Conservation (phyloP, 1,140 invertebrate genomes). For the Temnothorax nylanderi region DNA sequence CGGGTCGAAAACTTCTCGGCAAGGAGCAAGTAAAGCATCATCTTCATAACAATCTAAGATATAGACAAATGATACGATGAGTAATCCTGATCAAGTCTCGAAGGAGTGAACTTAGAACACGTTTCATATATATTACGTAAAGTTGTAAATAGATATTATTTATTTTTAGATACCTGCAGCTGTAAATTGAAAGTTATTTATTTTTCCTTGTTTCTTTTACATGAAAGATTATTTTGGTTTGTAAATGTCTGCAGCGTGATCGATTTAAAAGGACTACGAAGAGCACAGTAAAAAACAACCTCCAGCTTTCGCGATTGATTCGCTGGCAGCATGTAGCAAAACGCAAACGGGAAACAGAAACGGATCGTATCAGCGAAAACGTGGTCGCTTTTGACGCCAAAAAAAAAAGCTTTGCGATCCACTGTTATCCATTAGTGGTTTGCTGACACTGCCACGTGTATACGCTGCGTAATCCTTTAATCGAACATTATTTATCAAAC, state of each 20-base stretch:
- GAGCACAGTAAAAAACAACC: neutral
- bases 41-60: neutral
- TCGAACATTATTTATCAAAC: conserved; percentile 54
- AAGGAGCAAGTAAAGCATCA: conserved; percentile 1
- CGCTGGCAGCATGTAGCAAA: neutral
- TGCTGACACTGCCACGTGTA: conserved; percentile 26
- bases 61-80: neutral
- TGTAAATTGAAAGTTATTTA: neutral
- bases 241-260: neutral
- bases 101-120: neutral
- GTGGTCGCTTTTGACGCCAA: neutral
- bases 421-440: conserved; percentile 42
- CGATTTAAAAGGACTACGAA: neutral
- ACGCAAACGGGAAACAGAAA: conserved; percentile 21
- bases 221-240: neutral
- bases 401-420: neutral
- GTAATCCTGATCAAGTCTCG: neutral
- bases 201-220: neutral
- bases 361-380: conserved; percentile 18
- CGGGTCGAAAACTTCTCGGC: conserved; percentile 16
- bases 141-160: neutral
- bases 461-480: conserved; percentile 46
- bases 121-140: neutral
- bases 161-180: neutral
- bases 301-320: conserved; percentile 13